Conservation (phyloP, 1,140 invertebrate genomes). For the Temnothorax curvispinosus region DNA sequence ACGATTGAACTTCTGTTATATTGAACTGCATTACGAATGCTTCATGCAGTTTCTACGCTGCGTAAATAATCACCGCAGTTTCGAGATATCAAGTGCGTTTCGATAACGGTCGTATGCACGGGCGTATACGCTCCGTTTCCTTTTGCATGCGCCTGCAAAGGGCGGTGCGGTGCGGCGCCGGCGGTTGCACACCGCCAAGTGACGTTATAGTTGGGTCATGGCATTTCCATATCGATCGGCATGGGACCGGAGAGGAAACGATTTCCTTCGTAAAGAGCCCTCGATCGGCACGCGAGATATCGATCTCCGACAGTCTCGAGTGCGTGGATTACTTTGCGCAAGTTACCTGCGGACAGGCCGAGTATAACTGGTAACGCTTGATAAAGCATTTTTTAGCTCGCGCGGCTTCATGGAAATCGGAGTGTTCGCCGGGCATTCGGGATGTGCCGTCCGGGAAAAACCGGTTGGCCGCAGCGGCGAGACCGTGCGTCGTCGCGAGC, state of each 20-base stretch:
- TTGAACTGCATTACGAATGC: neutral
- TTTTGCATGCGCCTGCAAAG: neutral
- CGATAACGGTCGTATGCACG: slow-evolving; percentile 29
- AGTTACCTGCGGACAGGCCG: neutral
- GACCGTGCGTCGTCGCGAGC: neutral
- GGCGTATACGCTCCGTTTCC: neutral
- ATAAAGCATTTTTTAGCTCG: slow-evolving; percentile 64
- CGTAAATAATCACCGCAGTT: slow-evolving; percentile 39
- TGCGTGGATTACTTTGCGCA: slow-evolving; percentile 38
- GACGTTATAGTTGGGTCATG: slow-evolving; percentile 5
- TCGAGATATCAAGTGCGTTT: slow-evolving; percentile 38
- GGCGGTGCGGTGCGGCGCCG: neutral
- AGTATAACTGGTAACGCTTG: slow-evolving; percentile 40
- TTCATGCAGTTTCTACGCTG: neutral
- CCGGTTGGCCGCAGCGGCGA: slow-evolving; percentile 15
- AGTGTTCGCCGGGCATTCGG: slow-evolving; percentile 19
- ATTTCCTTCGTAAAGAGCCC: slow-evolving; percentile 17
- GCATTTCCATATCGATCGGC: slow-evolving; percentile 36
- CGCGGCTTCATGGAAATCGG: slow-evolving; percentile 40
- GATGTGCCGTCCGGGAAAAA: neutral
- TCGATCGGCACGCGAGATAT: slow-evolving; percentile 25
- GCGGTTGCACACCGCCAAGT: neutral
- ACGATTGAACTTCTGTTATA: neutral
- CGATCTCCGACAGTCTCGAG: neutral
- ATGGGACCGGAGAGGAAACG: neutral